Evolutionary conservation across 2,888 invertebrate species (phyloP).

Genomic region (Cremastobaeus sp.): DNA sequence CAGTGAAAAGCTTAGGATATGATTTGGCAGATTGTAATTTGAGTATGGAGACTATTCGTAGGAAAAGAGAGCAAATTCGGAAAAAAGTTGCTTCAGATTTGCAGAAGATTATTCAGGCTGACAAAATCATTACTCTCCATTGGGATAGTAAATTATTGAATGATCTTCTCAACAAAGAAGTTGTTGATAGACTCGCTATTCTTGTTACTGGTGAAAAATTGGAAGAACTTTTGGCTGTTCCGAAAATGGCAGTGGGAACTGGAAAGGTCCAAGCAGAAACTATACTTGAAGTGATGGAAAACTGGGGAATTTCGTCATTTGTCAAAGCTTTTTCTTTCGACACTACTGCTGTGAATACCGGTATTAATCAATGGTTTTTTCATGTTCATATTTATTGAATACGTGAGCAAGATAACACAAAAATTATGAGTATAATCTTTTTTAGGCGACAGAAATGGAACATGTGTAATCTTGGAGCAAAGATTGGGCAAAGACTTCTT

Average conservation of each 20-base stretch:
- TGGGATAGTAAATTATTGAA: slow-evolving; percentile 3
- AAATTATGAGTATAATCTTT: background rate
- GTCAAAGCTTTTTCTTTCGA: slow-evolving; percentile 1
- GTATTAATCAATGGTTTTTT: no score
- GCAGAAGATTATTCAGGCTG: background rate
- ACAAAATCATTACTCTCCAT: background rate
- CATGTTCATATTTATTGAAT: no score
- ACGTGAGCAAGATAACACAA: background rate
- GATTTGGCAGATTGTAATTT: no score
- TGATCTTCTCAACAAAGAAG: no score
- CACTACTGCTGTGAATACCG: background rate
- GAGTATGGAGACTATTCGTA: background rate
- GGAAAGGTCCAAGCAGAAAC: background rate
- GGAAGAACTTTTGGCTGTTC: no score
- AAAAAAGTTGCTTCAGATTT: background rate
- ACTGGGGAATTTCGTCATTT: background rate
- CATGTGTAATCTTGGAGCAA: slow-evolving; percentile 1
- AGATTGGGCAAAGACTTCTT: background rate
- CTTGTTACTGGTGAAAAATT: no score
- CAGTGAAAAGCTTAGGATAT: background rate
- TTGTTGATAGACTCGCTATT: no score
- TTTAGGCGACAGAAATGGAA: background rate
- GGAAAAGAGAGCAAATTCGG: background rate
- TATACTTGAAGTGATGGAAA: background rate
- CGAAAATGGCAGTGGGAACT: no score